Conservation (phyloP, 2,888 invertebrate species). For the Drosophila stalkeri region DNA sequence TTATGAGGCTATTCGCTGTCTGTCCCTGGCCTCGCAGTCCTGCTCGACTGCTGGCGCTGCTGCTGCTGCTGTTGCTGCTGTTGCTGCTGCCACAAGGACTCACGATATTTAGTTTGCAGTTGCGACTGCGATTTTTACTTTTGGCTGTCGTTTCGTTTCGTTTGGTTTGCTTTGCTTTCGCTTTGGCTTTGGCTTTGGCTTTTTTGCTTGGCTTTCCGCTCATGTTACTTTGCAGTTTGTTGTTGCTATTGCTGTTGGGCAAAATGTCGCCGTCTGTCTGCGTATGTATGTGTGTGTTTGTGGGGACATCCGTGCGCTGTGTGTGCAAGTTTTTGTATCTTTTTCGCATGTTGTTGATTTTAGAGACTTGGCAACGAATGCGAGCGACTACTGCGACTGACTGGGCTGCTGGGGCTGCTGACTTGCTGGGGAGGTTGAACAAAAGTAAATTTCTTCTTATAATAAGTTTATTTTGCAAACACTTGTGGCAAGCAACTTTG, state of each 20-base stretch:
- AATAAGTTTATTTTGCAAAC: slow-evolving; percentile 82
- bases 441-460: slow-evolving; percentile 80
- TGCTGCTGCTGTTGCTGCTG: not conserved
- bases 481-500: slow-evolving; percentile 82
- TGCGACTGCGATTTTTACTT: slow-evolving; percentile 80
- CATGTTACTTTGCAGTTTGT: slow-evolving; percentile 60
- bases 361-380: slow-evolving; percentile 76
- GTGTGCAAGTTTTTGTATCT: slow-evolving; percentile 78
- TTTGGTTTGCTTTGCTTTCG: slow-evolving; percentile 37
- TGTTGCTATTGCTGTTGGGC: slow-evolving; percentile 55
- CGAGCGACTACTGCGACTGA: slow-evolving; percentile 11
- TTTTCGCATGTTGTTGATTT: slow-evolving; percentile 77
- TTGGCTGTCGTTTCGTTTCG: slow-evolving; percentile 50
- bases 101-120: slow-evolving; percentile 78
- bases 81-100: slow-evolving; percentile 32
- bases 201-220: slow-evolving; percentile 61
- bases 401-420: not conserved
- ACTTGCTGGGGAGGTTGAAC: slow-evolving; percentile 6
- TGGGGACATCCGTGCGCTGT: slow-evolving; percentile 57
- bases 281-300: slow-evolving; percentile 30
- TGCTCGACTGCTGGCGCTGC: slow-evolving; percentile 44
- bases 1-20: slow-evolving; percentile 83
- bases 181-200: slow-evolving; percentile 36
- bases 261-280: slow-evolving; percentile 76
- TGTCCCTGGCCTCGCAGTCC: slow-evolving; percentile 47